phyloP scores from a whole-genome alignment of 2,888 invertebrate species.

The Drosophila macrospina region DNA sequence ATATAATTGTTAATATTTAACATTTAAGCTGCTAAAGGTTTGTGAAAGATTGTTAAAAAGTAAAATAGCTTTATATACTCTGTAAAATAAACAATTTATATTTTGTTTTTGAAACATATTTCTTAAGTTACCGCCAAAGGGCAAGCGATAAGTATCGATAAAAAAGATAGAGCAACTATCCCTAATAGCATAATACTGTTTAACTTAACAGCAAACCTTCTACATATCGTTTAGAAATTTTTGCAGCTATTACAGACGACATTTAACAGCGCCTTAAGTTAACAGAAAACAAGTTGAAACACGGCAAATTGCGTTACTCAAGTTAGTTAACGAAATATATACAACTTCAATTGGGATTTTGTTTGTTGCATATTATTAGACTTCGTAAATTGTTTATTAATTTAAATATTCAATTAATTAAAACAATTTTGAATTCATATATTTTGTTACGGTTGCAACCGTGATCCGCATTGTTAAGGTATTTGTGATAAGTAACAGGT shows the following conservation, averaged over 20 bases:
- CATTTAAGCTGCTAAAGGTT: conserved; percentile 60
- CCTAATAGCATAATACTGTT: conserved; percentile 10
- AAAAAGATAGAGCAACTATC: neutral
- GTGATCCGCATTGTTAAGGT: neutral
- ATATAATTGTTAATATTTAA: conserved; percentile 53
- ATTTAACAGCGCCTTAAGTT: neutral
- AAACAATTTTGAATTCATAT: too few species aligned
- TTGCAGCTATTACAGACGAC: neutral
- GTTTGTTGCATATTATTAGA: too few species aligned
- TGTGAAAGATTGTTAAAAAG: conserved; percentile 53
- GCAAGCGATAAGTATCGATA: conserved; percentile 13
- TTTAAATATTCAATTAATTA: too few species aligned
- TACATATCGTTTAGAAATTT: neutral
- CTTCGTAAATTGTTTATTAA: too few species aligned
- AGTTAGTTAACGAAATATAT: too few species aligned
- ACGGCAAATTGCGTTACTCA: too few species aligned
- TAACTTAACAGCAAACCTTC: neutral
- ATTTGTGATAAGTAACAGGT: conserved; percentile 32
- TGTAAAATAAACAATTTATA: conserved; percentile 24
- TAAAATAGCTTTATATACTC: conserved; percentile 35
- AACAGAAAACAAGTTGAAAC: too few species aligned
- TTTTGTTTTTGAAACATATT: conserved; percentile 4
- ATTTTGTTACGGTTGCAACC: too few species aligned
- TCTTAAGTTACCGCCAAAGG: conserved; percentile 18
- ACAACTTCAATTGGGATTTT: too few species aligned